Conservation (phyloP, 2,797 vertebrate genomes). For the Phalanger gymnotis region DNA sequence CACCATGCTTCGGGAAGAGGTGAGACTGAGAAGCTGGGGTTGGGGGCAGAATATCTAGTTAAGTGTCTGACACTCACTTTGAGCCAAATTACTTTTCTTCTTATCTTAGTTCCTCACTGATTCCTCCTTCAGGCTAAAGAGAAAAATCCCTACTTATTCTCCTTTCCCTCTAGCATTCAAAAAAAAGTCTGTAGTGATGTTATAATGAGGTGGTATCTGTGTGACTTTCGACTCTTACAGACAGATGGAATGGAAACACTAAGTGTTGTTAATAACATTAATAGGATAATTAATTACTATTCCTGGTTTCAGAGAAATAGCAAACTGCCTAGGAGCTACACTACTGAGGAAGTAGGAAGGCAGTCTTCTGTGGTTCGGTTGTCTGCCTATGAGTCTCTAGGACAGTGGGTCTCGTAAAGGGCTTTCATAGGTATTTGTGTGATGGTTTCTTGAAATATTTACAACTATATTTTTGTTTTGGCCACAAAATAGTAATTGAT, state of each 20-base stretch:
- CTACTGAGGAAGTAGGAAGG: not conserved
- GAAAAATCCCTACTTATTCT: not conserved
- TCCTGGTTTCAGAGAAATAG: not conserved
- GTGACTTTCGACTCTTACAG: not conserved
- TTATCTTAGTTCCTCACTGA: not conserved
- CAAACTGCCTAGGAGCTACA: not conserved
- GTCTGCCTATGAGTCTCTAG: not conserved
- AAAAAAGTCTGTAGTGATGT: not conserved
- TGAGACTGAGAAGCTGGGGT: conserved; percentile 55
- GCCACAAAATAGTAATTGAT: not conserved
- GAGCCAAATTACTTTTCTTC: not conserved
- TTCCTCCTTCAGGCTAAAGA: not conserved
- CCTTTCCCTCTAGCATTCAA: not conserved
- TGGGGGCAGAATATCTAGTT: not conserved
- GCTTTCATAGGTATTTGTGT: not conserved
- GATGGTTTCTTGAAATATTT: not conserved
- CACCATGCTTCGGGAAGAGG: conserved; percentile 90
- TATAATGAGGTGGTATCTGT: not conserved
- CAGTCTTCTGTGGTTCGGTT: not conserved
- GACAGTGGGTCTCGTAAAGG: not conserved
- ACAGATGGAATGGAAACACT: not conserved
- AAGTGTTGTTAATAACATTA: not conserved
- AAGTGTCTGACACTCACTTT: not conserved
- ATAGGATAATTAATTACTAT: not conserved
- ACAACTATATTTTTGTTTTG: conserved; percentile 9